A percentile compares a stretch with the other conserved stretches of the same genome.
Conservation (phyloP, 2,113 vertebrate genomes). For the Atractosteus spatula region DNA sequence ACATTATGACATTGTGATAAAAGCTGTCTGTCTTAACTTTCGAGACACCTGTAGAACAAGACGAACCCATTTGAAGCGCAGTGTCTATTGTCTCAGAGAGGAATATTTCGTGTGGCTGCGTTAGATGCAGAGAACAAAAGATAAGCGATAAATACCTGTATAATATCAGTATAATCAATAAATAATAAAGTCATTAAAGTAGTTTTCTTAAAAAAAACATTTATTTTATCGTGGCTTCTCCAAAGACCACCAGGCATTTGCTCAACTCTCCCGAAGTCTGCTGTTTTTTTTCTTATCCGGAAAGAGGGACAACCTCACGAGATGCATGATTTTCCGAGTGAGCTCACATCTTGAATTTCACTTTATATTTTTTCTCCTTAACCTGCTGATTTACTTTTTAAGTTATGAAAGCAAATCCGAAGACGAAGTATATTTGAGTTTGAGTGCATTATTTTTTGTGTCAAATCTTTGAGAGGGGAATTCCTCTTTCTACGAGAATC, state of each 20-base stretch:
- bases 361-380: constrained; percentile 58
- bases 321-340: constrained; percentile 64
- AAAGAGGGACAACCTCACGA: constrained; percentile 70
- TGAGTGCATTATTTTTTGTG: no score
- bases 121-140: no score
- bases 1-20: no score
- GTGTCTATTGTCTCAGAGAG: no score
- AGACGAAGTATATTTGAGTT: no score
- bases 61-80: no score
- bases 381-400: constrained; percentile 34
- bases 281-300: constrained; percentile 70
- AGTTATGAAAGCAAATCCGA: not conserved
- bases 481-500: no score
- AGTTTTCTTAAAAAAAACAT: constrained; percentile 24
- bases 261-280: constrained; percentile 54
- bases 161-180: constrained; percentile 36
- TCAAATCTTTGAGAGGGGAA: no score
- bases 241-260: constrained; percentile 71
- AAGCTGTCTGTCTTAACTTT: no score
- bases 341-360: constrained; percentile 83
- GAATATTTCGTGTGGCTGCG: no score
- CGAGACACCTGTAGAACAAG: no score
- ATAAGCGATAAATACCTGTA: no score
- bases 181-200: constrained; percentile 57
- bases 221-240: constrained; percentile 78